phyloP scores from a whole-genome alignment of 64 coral and sea anemone genomes.

The Orbicella faveolata region DNA sequence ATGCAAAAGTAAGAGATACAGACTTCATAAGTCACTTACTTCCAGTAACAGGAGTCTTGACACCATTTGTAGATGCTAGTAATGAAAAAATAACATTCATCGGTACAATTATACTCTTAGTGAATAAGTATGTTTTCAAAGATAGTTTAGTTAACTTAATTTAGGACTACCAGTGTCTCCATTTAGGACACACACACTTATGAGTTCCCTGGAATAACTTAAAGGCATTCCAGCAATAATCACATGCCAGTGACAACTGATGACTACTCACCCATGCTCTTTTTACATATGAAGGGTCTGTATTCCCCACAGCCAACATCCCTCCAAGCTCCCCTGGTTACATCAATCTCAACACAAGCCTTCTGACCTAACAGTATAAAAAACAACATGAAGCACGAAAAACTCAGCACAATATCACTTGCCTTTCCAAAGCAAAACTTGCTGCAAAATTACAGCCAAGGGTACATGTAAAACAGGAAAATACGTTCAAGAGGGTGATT shows the following conservation, averaged over 20 bases:
- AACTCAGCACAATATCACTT: too few relatives aligned
- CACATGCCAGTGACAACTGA: neutral
- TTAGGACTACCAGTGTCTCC: neutral
- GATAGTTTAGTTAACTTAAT: neutral
- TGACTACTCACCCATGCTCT: constrained; percentile 50
- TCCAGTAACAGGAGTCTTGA: constrained; percentile 60
- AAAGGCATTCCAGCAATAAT: too few relatives aligned
- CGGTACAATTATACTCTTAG: neutral
- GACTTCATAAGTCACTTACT: constrained; percentile 43
- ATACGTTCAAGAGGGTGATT: too few relatives aligned
- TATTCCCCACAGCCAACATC: constrained; percentile 78
- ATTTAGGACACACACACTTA: neutral
- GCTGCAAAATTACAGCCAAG: too few relatives aligned
- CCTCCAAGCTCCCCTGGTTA: constrained; percentile 66
- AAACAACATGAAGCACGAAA: neutral
- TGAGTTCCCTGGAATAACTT: too few relatives aligned
- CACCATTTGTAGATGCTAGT: constrained; percentile 7
- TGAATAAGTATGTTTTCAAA: neutral
- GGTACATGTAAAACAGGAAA: too few relatives aligned
- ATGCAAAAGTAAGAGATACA: neutral
- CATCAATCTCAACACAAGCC: constrained; percentile 77
- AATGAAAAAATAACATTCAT: neutral
- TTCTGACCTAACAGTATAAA: constrained; percentile 48
- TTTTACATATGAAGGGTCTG: constrained; percentile 87
- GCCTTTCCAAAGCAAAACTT: too few relatives aligned